These are phyloP conservation scores for Argynnis bischoffii DNA, from an alignment of 2,888 invertebrate genomes.

Conservation along the genomic window DNA sequence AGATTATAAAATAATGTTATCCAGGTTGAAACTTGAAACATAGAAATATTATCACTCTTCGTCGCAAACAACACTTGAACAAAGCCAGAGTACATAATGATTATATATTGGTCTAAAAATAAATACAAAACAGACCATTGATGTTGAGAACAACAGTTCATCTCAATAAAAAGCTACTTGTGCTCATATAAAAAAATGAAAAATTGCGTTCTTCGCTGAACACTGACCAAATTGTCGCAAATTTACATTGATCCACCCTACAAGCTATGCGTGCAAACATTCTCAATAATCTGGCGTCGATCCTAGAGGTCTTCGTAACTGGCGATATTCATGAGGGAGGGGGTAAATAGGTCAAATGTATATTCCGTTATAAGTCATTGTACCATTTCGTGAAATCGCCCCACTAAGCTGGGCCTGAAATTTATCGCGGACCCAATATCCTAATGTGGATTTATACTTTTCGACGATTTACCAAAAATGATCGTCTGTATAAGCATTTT, in stretches of 20 bases:
- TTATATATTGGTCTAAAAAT: background rate
- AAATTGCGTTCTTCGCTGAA: slow-evolving; percentile 40
- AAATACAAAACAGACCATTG: slow-evolving; percentile 1
- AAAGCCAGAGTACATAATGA: too few relatives aligned
- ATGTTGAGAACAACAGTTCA: slow-evolving; percentile 24
- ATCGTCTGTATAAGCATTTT: slow-evolving; percentile 18
- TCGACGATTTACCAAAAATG: slow-evolving; percentile 35
- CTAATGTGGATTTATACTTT: slow-evolving; percentile 52
- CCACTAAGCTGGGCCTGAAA: slow-evolving; percentile 62
- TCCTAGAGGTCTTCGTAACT: slow-evolving; percentile 34
- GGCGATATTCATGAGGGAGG: slow-evolving; percentile 44
- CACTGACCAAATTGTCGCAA: slow-evolving; percentile 42
- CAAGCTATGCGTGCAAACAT: slow-evolving; percentile 20
- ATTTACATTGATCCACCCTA: slow-evolving; percentile 41
- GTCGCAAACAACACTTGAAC: too few relatives aligned
- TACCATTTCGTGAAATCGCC: slow-evolving; percentile 66
- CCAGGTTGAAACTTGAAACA: too few relatives aligned
- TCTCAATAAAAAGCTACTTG: slow-evolving; percentile 33
- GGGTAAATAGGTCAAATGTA: slow-evolving; percentile 70
- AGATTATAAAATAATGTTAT: too few relatives aligned
- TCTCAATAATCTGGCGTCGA: slow-evolving; percentile 26
- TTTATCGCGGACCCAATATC: slow-evolving; percentile 60
- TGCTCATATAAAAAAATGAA: slow-evolving; percentile 37
- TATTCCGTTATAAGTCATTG: slow-evolving; percentile 74
- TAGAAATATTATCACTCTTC: too few relatives aligned